These are phyloP conservation scores for Candoia aspera DNA, from an alignment of 2,113 vertebrate species.

Conservation along the genomic window DNA sequence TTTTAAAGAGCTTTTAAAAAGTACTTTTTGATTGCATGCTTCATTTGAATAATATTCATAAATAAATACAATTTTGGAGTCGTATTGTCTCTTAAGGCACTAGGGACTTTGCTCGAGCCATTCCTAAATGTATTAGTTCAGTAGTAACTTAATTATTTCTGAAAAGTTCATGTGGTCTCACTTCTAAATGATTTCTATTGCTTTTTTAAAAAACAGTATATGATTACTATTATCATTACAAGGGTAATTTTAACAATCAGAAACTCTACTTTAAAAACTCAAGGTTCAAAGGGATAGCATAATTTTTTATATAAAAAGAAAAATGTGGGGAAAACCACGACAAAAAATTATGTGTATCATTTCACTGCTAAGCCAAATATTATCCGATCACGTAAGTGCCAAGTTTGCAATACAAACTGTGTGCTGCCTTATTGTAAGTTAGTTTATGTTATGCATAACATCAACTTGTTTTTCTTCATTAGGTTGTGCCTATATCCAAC, in stretches of 20 bases:
- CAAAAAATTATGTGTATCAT: slow-evolving; percentile 57
- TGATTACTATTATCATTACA: slow-evolving; percentile 39
- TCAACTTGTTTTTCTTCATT: slow-evolving; percentile 65
- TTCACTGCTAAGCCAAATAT: slow-evolving; percentile 73
- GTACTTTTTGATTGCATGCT: slow-evolving; percentile 30
- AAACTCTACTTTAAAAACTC: slow-evolving; percentile 60
- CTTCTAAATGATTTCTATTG: slow-evolving; percentile 54
- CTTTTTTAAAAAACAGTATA: neutral
- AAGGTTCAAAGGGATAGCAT: slow-evolving; percentile 72
- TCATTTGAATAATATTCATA: slow-evolving; percentile 40
- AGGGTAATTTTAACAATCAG: slow-evolving; percentile 59
- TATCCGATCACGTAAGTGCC: slow-evolving; percentile 75
- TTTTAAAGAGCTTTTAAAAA: slow-evolving; percentile 31
- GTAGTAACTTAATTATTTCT: slow-evolving; percentile 30
- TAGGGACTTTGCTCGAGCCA: slow-evolving; percentile 53
- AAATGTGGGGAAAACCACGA: neutral
- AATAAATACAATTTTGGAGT: slow-evolving; percentile 44
- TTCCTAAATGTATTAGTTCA: slow-evolving; percentile 41
- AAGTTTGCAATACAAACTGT: slow-evolving; percentile 55
- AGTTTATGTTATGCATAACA: slow-evolving; percentile 59
- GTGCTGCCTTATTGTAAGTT: slow-evolving; percentile 59
- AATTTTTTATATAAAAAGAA: slow-evolving; percentile 50
- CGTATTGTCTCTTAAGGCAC: slow-evolving; percentile 38
- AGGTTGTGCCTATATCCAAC: slow-evolving; percentile 48
- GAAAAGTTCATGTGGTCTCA: slow-evolving; percentile 39